A percentile compares a stretch with the other conserved stretches of the same genome.
phyloP scores from a whole-genome alignment of 1,140 invertebrate genomes.

The Zaprionus ghesquierei region DNA sequence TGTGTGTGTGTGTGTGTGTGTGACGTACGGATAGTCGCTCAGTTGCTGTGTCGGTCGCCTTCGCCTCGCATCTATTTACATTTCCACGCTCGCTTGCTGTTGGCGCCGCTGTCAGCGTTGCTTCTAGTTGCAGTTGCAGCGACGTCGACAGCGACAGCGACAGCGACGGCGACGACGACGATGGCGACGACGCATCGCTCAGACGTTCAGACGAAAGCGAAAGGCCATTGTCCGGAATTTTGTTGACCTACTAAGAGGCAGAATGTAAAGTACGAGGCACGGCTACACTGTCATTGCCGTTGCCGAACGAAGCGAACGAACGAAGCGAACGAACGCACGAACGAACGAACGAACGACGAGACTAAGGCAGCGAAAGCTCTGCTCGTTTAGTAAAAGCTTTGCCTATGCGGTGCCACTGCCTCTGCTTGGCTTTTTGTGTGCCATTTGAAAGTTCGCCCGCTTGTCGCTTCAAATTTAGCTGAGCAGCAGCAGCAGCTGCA shows the following conservation, averaged over 20 bases:
- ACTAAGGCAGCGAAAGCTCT: slow-evolving; percentile 24
- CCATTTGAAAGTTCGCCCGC: slow-evolving; percentile 48
- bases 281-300: slow-evolving; percentile 82
- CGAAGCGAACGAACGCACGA: slow-evolving; percentile 6
- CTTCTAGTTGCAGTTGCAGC: slow-evolving; percentile 39
- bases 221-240: slow-evolving; percentile 83
- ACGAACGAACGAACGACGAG: not conserved
- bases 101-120: slow-evolving; percentile 34
- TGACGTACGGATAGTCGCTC: too few relatives aligned
- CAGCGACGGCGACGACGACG: slow-evolving; percentile 28
- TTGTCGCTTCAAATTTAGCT: slow-evolving; percentile 40
- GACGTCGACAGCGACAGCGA: slow-evolving; percentile 19
- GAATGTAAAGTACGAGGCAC: slow-evolving; percentile 73
- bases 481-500: slow-evolving; percentile 10
- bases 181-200: slow-evolving; percentile 47
- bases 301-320: slow-evolving; percentile 48
- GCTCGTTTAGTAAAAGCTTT: slow-evolving; percentile 27
- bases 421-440: not conserved
- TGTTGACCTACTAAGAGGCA: slow-evolving; percentile 82
- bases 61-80: slow-evolving; percentile 60
- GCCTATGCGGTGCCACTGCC: not conserved
- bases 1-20: not conserved
- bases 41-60: slow-evolving; percentile 32
- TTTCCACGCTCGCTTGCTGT: slow-evolving; percentile 43
- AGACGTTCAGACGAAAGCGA: slow-evolving; percentile 82